Evolutionary conservation across 1,140 invertebrate species (phyloP).

Genomic region (Drosophila prosaltans): DNA sequence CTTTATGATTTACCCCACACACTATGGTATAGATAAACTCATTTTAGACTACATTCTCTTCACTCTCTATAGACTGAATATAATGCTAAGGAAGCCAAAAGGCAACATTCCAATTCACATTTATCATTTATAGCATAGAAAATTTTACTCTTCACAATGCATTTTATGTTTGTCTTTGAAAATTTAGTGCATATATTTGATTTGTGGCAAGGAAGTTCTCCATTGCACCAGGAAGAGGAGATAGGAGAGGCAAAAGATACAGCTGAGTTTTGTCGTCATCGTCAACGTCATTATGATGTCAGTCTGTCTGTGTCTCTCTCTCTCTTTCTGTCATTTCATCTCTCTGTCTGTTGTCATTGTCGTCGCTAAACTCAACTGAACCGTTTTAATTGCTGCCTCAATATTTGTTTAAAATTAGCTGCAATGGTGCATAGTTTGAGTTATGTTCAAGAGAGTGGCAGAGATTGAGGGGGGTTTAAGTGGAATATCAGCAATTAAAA

Average conservation of each 20-base stretch:
- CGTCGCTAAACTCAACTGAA: conserved; percentile 61
- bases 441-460: no score
- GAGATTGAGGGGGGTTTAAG: conserved; percentile 13
- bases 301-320: no score
- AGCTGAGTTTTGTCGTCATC: conserved; percentile 13
- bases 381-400: conserved; percentile 79
- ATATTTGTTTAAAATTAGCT: conserved; percentile 79
- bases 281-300: conserved; percentile 20
- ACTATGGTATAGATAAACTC: no score
- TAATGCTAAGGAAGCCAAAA: conserved; percentile 9
- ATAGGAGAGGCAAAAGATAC: conserved; percentile 36
- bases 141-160: conserved; percentile 15
- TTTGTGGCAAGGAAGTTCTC: conserved; percentile 33
- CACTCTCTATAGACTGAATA: neutral
- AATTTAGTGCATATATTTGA: conserved; percentile 42
- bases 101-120: conserved; percentile 5
- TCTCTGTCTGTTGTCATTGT: conserved; percentile 9
- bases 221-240: conserved; percentile 1
- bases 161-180: conserved; percentile 60
- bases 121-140: conserved; percentile 7
- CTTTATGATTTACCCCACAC: no score
- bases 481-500: neutral
- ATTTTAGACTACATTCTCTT: no score
- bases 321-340: no score
- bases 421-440: conserved; percentile 51